Evolutionary conservation across 2,888 invertebrate genomes (phyloP).

Genomic region (Drosophila neonasuta): DNA sequence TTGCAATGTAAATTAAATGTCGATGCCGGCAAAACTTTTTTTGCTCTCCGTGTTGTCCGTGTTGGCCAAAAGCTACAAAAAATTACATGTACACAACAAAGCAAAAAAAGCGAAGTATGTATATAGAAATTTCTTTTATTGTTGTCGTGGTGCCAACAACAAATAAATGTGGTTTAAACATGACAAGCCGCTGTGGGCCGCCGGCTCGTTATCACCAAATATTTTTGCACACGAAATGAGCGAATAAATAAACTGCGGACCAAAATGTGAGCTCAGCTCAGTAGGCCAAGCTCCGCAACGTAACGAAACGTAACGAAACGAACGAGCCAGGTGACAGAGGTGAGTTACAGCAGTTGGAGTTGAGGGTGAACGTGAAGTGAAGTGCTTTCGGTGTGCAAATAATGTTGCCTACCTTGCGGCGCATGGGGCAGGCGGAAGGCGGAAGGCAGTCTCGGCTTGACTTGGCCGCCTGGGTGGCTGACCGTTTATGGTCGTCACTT

Average conservation of each 20-base stretch:
- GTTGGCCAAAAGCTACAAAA: conserved; percentile 13
- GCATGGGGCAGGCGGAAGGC: conserved; percentile 26
- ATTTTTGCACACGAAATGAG: conserved; percentile 77
- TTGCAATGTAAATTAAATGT: conserved; percentile 76
- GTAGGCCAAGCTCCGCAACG: conserved; percentile 1
- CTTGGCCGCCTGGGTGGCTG: conserved; percentile 36
- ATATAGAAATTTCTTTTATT: conserved; percentile 58
- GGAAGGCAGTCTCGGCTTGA: conserved; percentile 21
- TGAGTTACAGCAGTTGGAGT: background rate
- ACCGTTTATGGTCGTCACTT: conserved; percentile 73
- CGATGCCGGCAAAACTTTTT: conserved; percentile 53
- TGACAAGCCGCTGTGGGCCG: conserved; percentile 69
- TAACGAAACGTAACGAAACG: background rate
- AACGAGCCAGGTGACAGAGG: background rate
- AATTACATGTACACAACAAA: conserved; percentile 17
- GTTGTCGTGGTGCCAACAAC: conserved; percentile 49
- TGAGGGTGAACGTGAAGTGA: background rate
- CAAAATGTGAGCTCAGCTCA: conserved; percentile 25
- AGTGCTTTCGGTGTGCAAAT: conserved; percentile 33
- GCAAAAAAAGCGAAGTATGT: conserved; percentile 7
- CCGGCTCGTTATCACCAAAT: conserved; percentile 76
- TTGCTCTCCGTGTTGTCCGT: conserved; percentile 44
- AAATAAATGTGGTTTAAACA: conserved; percentile 77
- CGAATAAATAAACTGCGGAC: conserved; percentile 65
- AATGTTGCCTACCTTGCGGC: conserved; percentile 52